Base-by-base conservation (phyloP, 2,797 vertebrate genomes). In the Poeciliopsis gracilis region DNA sequence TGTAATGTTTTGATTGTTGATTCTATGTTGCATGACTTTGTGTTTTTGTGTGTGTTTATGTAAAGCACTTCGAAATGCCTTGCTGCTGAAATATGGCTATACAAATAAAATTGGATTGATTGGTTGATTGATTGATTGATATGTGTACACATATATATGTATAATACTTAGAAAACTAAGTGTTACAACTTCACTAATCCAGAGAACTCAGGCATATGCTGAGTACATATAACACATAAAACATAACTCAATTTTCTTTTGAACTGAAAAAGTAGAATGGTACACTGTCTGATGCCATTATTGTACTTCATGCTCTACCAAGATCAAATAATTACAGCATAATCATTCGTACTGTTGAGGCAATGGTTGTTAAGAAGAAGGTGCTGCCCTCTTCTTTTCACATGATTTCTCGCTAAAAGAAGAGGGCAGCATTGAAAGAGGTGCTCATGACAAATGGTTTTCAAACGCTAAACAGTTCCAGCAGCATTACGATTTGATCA, bases 291-390 rank as follows among this genome's bases (percentile, higher is more conserved):
- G 83, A 51, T 79, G 57, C 55, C 66, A 75, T 84, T 80, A 84
- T 86, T 89, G 20, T 75, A 61, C 18, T 63, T 5, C 2, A 15
- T 30, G 43, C n/a, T 33, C 43, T 30, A 25, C 11, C 83, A 87
- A 83, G 77, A 83, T 57, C 53, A 25, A 75, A 82, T 87, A 84
- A 92, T 90, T 90, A 87, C 83, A 78, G 81, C 74, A 77, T 86
- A 81, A 90, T 79, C 74, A 79, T 88, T 90, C 81, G 81, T 51
- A 81, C 66, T 55, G 82, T 79, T 77, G 72, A 81, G 72, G 77
- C 36, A 85, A 75, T 83, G 76, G 71, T 66, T 82, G 77, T 67
- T 80, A 63, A 71, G 72, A 80, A 11, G 15, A n/a, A 28, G 46
- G 20, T 15, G 45, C n/a, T 70, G 53, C 33, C 76, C 76, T 43